Evolutionary conservation across 2,888 invertebrate genomes (phyloP).

Genomic region (Euphydryas editha): DNA sequence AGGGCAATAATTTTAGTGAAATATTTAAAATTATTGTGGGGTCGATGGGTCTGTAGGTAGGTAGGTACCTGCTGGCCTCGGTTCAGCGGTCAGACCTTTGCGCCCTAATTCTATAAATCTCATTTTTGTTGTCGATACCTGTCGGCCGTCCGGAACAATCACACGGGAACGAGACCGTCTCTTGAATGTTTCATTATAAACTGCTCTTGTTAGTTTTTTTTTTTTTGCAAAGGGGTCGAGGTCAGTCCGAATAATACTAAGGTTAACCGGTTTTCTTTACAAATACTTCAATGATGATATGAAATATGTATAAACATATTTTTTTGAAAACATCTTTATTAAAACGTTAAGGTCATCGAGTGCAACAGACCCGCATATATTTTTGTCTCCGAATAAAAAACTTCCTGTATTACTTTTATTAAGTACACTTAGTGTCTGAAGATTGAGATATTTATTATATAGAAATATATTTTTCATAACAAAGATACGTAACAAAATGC

Average conservation of each 20-base stretch:
- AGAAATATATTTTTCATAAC: too few relatives aligned
- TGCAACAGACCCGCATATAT: constrained; percentile 29
- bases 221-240: constrained; percentile 44
- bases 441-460: constrained; percentile 28
- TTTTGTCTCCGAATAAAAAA: constrained; percentile 25
- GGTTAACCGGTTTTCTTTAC: constrained; percentile 18
- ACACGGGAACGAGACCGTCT: constrained; percentile 66
- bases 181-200: constrained; percentile 31
- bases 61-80: constrained; percentile 70
- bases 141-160: constrained; percentile 65
- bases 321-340: not conserved
- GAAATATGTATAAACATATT: constrained; percentile 9
- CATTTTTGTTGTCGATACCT: constrained; percentile 64
- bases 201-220: constrained; percentile 34
- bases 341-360: not conserved
- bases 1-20: constrained; percentile 6
- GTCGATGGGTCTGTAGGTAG: constrained; percentile 56
- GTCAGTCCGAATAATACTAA: constrained; percentile 38
- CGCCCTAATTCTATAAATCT: constrained; percentile 60
- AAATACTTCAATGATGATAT: constrained; percentile 1
- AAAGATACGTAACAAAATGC: constrained; percentile 32
- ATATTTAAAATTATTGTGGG: constrained; percentile 60
- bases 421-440: constrained; percentile 45
- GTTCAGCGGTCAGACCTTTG: constrained; percentile 60
- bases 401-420: constrained; percentile 39